Evolutionary conservation across 2,888 invertebrate genomes (phyloP).

Genomic region (Argyresthia goedartella): DNA sequence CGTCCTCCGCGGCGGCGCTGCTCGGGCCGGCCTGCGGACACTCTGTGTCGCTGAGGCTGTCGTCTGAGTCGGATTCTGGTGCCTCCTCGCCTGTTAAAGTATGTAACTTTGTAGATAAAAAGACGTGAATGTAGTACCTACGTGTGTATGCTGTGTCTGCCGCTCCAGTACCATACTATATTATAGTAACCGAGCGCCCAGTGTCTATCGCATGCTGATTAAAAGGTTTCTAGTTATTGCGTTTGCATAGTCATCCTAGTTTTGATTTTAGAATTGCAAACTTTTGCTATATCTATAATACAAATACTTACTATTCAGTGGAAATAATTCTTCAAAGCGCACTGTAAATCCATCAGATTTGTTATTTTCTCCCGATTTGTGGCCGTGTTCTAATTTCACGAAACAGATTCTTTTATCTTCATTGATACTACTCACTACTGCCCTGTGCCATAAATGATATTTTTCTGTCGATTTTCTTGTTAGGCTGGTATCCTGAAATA

Average conservation of each 20-base stretch:
- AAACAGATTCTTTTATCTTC: constrained; percentile 50
- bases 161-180: too few relatives aligned
- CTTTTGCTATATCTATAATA: too few relatives aligned
- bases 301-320: constrained; percentile 48
- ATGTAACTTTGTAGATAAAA: too few relatives aligned
- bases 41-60: constrained; percentile 52
- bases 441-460: constrained; percentile 75
- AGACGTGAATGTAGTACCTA: too few relatives aligned
- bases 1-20: constrained; percentile 18
- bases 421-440: constrained; percentile 53
- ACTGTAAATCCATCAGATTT: constrained; percentile 58
- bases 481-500: constrained; percentile 42
- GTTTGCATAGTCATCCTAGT: too few relatives aligned
- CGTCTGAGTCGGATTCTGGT: constrained; percentile 35
- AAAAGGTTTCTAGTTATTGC: too few relatives aligned
- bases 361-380: constrained; percentile 49
- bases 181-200: too few relatives aligned
- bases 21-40: constrained; percentile 40
- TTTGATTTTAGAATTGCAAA: too few relatives aligned
- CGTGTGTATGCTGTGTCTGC: too few relatives aligned
- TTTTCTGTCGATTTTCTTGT: constrained; percentile 55
- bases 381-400: constrained; percentile 67
- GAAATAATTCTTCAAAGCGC: constrained; percentile 72
- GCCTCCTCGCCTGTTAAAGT: constrained; percentile 9
- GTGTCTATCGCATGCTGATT: too few relatives aligned